Evolutionary conservation across 2,888 invertebrate genomes (phyloP).

Genomic region (Eledone cirrhosa): DNA sequence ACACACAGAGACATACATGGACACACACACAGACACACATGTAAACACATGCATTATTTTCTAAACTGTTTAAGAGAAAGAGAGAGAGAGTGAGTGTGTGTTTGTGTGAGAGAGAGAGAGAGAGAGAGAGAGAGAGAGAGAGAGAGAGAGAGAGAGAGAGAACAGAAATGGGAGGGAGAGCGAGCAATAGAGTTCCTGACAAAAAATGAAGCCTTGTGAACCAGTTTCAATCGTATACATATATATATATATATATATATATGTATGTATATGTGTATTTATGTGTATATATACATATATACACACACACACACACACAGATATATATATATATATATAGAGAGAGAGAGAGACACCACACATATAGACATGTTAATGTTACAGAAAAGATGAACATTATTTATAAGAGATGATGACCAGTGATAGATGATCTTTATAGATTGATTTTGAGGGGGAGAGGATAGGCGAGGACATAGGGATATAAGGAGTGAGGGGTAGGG

Average conservation of each 20-base stretch:
- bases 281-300: not conserved
- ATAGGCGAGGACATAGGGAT: not conserved
- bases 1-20: too few relatives aligned
- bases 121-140: not conserved
- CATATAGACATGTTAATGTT: too few relatives aligned
- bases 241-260: not conserved
- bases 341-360: too few relatives aligned
- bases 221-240: not conserved
- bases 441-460: not conserved
- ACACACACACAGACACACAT: too few relatives aligned
- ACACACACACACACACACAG: too few relatives aligned
- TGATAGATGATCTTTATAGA: too few relatives aligned
- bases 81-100: not conserved
- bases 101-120: not conserved
- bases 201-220: not conserved
- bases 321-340: too few relatives aligned
- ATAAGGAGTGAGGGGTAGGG: not conserved
- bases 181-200: not conserved
- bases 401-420: too few relatives aligned
- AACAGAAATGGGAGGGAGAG: not conserved
- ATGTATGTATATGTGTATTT: slow-evolving; percentile 25
- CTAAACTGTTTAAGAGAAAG: not conserved
- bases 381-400: too few relatives aligned
- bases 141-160: not conserved
- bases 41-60: too few relatives aligned